Conservation (phyloP, 1,140 invertebrate genomes). For the Oreohelix idahoensis region DNA sequence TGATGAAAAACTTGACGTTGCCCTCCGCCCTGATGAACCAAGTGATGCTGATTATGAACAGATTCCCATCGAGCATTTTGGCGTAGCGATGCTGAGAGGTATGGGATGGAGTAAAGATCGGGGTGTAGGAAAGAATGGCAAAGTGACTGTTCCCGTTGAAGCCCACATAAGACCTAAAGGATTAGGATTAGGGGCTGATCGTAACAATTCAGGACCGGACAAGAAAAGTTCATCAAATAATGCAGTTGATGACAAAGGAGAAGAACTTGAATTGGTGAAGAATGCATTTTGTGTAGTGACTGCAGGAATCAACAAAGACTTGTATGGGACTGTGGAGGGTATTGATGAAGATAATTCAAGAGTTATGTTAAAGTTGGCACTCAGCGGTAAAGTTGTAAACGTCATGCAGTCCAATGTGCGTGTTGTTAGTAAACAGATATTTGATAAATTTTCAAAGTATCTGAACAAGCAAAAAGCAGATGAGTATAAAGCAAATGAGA, state of each 20-base stretch:
- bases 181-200: slow-evolving; percentile 88
- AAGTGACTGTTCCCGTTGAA: slow-evolving; percentile 75
- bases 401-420: slow-evolving; percentile 85
- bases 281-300: slow-evolving; percentile 65
- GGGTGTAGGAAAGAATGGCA: slow-evolving; percentile 79
- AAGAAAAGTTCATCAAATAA: slow-evolving; percentile 43
- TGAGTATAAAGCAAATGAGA: slow-evolving; percentile 63
- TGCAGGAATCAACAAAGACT: slow-evolving; percentile 78
- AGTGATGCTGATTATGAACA: slow-evolving; percentile 85
- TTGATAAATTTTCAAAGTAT: slow-evolving; percentile 82
- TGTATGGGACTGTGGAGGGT: slow-evolving; percentile 87
- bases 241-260: slow-evolving; percentile 52
- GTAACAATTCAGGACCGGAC: slow-evolving; percentile 49
- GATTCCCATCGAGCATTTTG: slow-evolving; percentile 90
- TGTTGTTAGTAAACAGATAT: slow-evolving; percentile 85
- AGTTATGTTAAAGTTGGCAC: slow-evolving; percentile 84
- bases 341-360: slow-evolving; percentile 89
- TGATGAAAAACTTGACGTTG: slow-evolving; percentile 74
- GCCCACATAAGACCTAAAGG: slow-evolving; percentile 87
- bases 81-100: slow-evolving; percentile 91
- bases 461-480: slow-evolving; percentile 69
- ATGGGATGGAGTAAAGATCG: slow-evolving; percentile 92
- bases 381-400: slow-evolving; percentile 80
- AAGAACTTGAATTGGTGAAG: slow-evolving; percentile 58
- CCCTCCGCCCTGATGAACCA: slow-evolving; percentile 71